Evolutionary conservation across 2,113 vertebrate species (phyloP), one percentile per base, ranked within the genome.

Genomic region (Setophaga kirtlandii): DNA sequence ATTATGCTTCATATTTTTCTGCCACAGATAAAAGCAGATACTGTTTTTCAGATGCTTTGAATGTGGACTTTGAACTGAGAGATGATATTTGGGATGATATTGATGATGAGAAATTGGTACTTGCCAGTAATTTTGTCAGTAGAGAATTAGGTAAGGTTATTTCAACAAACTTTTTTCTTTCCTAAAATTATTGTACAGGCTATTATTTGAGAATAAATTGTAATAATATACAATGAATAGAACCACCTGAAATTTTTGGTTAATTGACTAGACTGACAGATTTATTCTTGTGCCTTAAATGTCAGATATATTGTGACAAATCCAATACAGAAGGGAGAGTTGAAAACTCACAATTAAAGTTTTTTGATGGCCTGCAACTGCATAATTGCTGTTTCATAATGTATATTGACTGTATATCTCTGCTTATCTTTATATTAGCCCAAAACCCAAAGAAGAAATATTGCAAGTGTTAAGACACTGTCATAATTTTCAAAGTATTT

Each of bases 21-120:
- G 28, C 14, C 33, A 71, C 9, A 35, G 65, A 87, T 92, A 92
- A 96, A 91, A 96, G 80, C 44, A 92, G 58, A 70, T 94, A 62
- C 22, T 82, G 80, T 55, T 97, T 97, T 93, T 97, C 97, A 90
- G 98, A 97, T 92, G 74, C 94, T 87, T 97, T 98, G 28, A 94
- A 96, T 83, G 97, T 98, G 87, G 98, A 93, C 95, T 99, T 98
- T 95, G 98, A 99, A 94, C 98, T 99, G 27, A 98, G 98, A 97
- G 95, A 98, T 97, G 98, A 99, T 55, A 96, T 99, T 96, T 99
- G 99, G 99, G 98, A 98, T 93, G 98, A 99, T 89, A 98, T 98
- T 96, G 98, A 98, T 95, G 98, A 99, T 88, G 98, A 98, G 28
- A 97, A 97, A 87, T 97, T 99, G 89, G 71, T 98, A 89, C 75